Base-by-base conservation (phyloP, 2,797 vertebrate genomes). In the Enteromius argenteus region DNA sequence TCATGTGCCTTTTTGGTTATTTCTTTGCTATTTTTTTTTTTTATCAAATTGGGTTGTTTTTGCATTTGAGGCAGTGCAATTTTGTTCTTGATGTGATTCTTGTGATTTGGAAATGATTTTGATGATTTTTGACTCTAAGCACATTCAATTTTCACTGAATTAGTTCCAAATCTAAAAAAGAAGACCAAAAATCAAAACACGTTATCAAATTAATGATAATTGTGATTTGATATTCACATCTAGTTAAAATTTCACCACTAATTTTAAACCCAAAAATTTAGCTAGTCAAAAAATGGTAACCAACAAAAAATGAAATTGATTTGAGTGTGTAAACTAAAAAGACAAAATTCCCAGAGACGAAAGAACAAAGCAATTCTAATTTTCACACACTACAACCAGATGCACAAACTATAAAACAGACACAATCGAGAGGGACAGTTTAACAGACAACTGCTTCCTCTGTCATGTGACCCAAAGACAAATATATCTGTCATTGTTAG, bases 361-460 rank as follows among this genome's bases (percentile, higher is more conserved):
- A 91, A 92, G 89, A 94, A 93, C 93, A 93, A 94, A 94, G 94
- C 92, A 93, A 93, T 93, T 94, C 91, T 87, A 89, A 94, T 95
- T 93, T 96, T 90, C 93, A 97, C 95, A 97, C 94, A 96, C 92
- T 96, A 96, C 93, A 94, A 97, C 95, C 95, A 97, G 96, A 97
- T 96, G 96, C 96, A 98, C 95, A 97, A 94, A 95, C 94, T 96
- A 93, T 92, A 95, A 95, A 94, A 97, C 95, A 97, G 96, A 96
- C 95, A 96, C 92, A 77, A 89, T 68, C 92, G 90, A 95, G 95
- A 96, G 95, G 96, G 95, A 96, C 94, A 96, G 95, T 92, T 94
- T 84, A 91, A 87, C 58, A 64, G 75, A 51, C 30, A 91, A 89
- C 91, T 92, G 91, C 88, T 90, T 90, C 91, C 94, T 93, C 93